Percentiles rank a stretch among this genome's conserved stretches.
phyloP scores from a whole-genome alignment of 2,797 vertebrate genomes.

The Apogon hyalosoma region DNA sequence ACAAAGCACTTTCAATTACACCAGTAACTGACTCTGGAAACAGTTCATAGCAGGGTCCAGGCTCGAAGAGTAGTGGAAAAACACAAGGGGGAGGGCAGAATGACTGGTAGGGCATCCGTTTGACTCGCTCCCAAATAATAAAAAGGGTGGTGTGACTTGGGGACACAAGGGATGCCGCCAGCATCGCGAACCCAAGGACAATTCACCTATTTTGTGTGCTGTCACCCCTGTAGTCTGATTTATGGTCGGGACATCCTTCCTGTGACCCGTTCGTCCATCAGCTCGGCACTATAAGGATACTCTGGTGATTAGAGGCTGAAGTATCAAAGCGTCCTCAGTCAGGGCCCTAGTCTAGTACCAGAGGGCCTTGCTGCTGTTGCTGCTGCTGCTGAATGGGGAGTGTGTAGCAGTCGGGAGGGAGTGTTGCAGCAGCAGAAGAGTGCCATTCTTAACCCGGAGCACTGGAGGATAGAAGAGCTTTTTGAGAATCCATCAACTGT shows the following conservation, averaged over 20 bases:
- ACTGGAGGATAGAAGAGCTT: constrained; percentile 78
- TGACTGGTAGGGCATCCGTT: constrained; percentile 82
- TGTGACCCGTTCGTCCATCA: constrained; percentile 83
- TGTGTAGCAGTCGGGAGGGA: constrained; percentile 55
- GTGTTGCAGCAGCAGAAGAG: constrained; percentile 74
- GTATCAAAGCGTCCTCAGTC: constrained; percentile 84
- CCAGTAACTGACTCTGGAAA: constrained; percentile 88
- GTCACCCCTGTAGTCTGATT: constrained; percentile 87
- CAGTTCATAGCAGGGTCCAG: constrained; percentile 85
- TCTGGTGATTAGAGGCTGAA: constrained; percentile 83
- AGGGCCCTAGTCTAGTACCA: constrained; percentile 81
- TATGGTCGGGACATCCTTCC: constrained; percentile 85
- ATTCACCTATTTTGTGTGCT: constrained; percentile 85
- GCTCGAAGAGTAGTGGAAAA: constrained; percentile 63
- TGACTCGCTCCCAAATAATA: constrained; percentile 81
- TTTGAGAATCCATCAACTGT: constrained; percentile 80
- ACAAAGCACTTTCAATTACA: constrained; percentile 93
- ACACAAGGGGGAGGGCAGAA: constrained; percentile 72
- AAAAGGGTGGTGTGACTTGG: constrained; percentile 79
- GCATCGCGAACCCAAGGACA: constrained; percentile 81
- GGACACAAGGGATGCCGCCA: constrained; percentile 80
- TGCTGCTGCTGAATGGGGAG: constrained; percentile 73
- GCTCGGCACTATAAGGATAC: constrained; percentile 76
- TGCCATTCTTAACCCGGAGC: constrained; percentile 85
- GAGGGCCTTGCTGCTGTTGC: constrained; percentile 67